phyloP scores from a whole-genome alignment of 2,797 vertebrate genomes.

The Philypnodon macrostomus region DNA sequence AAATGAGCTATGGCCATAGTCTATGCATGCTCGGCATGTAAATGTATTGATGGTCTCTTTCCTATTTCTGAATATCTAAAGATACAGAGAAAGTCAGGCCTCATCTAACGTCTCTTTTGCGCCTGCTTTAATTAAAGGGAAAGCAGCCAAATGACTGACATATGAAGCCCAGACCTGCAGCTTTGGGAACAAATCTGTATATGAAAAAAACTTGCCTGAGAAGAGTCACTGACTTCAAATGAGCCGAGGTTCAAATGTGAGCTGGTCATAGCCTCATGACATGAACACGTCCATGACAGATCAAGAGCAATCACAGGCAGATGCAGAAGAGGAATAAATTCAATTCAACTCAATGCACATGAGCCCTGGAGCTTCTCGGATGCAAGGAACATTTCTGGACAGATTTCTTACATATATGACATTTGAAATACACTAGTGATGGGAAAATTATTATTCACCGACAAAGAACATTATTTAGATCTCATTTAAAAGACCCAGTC shows the following conservation, averaged over 20 bases:
- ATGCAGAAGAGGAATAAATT: constrained; percentile 36
- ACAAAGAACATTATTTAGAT: constrained; percentile 8
- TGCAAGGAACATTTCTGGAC: constrained; percentile 31
- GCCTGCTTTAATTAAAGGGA: constrained; percentile 40
- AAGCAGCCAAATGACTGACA: constrained; percentile 46
- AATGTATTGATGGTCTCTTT: too few relatives aligned
- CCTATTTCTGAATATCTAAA: constrained; percentile 12
- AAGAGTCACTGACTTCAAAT: constrained; percentile 52
- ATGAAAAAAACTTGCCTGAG: constrained; percentile 34
- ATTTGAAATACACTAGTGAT: constrained; percentile 27
- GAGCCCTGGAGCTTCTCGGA: constrained; percentile 25
- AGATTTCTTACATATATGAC: constrained; percentile 17
- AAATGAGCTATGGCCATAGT: too few relatives aligned
- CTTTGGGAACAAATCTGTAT: constrained; percentile 36
- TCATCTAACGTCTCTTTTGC: too few relatives aligned
- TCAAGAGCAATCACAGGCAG: constrained; percentile 59
- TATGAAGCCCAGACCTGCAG: constrained; percentile 22
- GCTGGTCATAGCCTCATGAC: constrained; percentile 45
- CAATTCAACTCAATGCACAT: constrained; percentile 31
- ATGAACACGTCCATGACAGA: constrained; percentile 55
- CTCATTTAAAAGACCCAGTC: too few relatives aligned
- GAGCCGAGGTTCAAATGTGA: constrained; percentile 42
- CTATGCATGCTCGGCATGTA: too few relatives aligned
- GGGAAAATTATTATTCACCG: constrained; percentile 14
- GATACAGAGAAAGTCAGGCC: constrained; percentile 20